phyloP scores from a whole-genome alignment of 2,113 vertebrate genomes.

The Picathartes gymnocephalus region DNA sequence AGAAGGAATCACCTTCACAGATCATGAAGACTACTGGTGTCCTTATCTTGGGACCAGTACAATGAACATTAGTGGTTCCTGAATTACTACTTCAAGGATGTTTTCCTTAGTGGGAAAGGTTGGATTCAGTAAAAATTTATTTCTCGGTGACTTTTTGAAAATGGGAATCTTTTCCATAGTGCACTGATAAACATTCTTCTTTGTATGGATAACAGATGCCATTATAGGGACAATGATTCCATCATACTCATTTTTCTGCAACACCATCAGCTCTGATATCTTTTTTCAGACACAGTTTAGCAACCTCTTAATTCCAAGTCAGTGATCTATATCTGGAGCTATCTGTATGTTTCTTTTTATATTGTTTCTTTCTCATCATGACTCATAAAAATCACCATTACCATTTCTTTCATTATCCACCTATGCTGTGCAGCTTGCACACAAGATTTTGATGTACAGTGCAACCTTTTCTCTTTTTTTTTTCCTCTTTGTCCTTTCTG shows the following conservation, averaged over 20 bases:
- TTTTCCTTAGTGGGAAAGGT: neutral
- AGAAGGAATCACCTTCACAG: neutral
- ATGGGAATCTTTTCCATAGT: neutral
- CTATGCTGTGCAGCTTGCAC: neutral
- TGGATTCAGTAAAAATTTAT: neutral
- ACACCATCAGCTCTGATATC: neutral
- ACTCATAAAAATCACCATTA: conserved; percentile 1
- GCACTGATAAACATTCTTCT: neutral
- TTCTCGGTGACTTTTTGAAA: neutral
- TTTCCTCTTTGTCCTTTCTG: neutral
- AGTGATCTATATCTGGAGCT: neutral
- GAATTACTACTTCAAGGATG: neutral
- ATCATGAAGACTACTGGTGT: neutral
- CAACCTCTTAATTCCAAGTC: neutral
- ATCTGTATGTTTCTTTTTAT: neutral
- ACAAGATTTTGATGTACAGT: neutral
- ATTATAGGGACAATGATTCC: neutral
- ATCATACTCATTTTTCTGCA: neutral
- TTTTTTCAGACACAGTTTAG: neutral
- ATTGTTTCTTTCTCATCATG: neutral
- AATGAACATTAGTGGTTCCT: neutral
- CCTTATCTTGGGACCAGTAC: neutral
- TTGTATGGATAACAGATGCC: neutral
- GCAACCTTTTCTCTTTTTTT: conserved; percentile 21
- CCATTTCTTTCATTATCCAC: neutral